Conservation (phyloP, 2,888 invertebrate genomes). For the Agrilus biguttatus region DNA sequence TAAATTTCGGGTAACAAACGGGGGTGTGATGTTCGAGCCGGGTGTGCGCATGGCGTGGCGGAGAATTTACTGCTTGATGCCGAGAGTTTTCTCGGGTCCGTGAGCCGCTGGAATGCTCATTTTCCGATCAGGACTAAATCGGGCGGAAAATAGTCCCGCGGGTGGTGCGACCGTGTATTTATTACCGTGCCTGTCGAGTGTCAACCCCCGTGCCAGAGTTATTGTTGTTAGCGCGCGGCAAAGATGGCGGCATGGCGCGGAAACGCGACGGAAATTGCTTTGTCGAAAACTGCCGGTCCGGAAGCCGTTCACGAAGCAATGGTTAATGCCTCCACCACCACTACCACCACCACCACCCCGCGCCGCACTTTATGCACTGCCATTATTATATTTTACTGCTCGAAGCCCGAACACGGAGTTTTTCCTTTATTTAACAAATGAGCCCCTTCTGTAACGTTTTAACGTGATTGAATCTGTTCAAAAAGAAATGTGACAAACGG, state of each 20-base stretch:
- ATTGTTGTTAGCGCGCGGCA: slow-evolving; percentile 11
- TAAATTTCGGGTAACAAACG: slow-evolving; percentile 9
- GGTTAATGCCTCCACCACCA: not conserved
- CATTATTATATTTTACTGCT: too few relatives aligned
- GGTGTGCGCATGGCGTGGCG: slow-evolving; percentile 8
- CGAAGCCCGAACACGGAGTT: too few relatives aligned
- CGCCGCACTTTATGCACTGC: not conserved
- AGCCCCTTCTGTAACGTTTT: too few relatives aligned
- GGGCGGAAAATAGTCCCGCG: slow-evolving; percentile 16
- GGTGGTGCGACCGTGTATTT: slow-evolving; percentile 11
- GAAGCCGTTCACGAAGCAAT: too few relatives aligned
- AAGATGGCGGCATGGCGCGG: too few relatives aligned
- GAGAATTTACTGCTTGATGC: slow-evolving; percentile 1
- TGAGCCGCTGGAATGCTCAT: slow-evolving; percentile 23
- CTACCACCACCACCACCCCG: slow-evolving; percentile 1
- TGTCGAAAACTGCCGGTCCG: too few relatives aligned
- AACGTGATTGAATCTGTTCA: too few relatives aligned
- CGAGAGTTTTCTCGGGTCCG: slow-evolving; percentile 14
- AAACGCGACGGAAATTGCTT: too few relatives aligned
- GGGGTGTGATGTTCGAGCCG: slow-evolving; percentile 8
- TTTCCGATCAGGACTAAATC: slow-evolving; percentile 18
- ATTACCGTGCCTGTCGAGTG: slow-evolving; percentile 10
- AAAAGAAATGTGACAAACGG: too few relatives aligned
- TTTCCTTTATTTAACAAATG: too few relatives aligned
- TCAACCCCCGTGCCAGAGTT: slow-evolving; percentile 14